Percentiles rank a stretch among this genome's conserved stretches.
Evolutionary conservation across 1,140 invertebrate species (phyloP).

Genomic region (Papilio dardanus): DNA sequence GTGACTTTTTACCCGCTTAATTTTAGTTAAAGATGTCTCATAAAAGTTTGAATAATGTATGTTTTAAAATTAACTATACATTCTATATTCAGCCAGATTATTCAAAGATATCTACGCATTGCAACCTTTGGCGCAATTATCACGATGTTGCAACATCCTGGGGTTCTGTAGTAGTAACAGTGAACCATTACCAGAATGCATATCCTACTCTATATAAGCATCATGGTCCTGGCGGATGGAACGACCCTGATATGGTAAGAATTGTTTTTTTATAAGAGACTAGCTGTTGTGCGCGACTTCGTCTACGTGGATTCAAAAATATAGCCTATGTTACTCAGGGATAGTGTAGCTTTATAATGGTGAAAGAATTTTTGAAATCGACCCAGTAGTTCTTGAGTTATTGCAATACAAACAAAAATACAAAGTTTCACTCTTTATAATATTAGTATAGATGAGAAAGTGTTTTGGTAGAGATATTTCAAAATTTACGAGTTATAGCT

Average conservation of each 20-base stretch:
- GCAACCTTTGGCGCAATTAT: slow-evolving; percentile 96
- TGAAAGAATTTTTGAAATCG: no score
- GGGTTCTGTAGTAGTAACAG: slow-evolving; percentile 87
- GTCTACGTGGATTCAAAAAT: not conserved
- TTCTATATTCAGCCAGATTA: slow-evolving; percentile 86
- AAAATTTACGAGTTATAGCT: no score
- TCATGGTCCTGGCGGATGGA: slow-evolving; percentile 94
- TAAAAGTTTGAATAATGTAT: no score
- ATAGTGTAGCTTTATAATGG: no score
- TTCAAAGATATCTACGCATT: slow-evolving; percentile 68
- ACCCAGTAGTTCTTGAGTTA: no score
- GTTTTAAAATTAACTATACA: not conserved
- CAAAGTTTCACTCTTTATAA: no score
- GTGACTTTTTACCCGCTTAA: no score
- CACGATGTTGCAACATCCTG: slow-evolving; percentile 92
- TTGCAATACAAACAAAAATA: no score
- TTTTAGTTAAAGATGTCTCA: no score
- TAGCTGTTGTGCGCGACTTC: not conserved
- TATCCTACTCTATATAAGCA: slow-evolving; percentile 86
- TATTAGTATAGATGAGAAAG: no score
- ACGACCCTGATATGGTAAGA: slow-evolving; percentile 95
- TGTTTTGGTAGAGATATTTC: no score
- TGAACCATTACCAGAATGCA: slow-evolving; percentile 89
- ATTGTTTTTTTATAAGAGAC: not conserved
- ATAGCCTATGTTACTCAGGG: no score